A percentile compares a stretch with the other conserved stretches of the same genome.
These are phyloP conservation scores for Opisthocomus hoazin DNA, from an alignment of 2,113 vertebrate genomes.

Conservation along the genomic window DNA sequence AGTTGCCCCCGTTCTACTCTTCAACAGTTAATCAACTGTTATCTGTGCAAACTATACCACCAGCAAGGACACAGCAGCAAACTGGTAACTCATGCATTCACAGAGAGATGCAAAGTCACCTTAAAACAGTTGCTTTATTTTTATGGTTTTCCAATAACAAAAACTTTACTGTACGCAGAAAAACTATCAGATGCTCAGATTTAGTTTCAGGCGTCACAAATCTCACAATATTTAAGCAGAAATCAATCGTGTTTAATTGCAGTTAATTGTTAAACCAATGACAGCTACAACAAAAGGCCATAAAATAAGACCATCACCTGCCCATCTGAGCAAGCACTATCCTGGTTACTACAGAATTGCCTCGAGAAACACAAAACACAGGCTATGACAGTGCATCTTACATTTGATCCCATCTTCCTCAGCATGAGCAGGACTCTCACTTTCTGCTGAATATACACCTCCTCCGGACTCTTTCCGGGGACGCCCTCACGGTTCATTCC, in stretches of 20 bases:
- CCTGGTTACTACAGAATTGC: neutral
- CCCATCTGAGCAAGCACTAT: neutral
- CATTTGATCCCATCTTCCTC: conserved; percentile 99
- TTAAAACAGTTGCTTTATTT: neutral
- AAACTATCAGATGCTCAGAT: neutral
- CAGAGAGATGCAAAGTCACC: neutral
- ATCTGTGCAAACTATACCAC: neutral
- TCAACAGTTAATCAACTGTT: neutral
- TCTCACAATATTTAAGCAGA: neutral
- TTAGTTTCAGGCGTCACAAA: neutral
- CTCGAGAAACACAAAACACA: neutral
- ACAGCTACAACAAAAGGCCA: neutral
- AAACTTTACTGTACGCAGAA: neutral
- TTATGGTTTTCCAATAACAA: neutral
- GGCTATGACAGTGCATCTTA: conserved; percentile 58
- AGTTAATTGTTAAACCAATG: neutral
- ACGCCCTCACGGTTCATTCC: conserved; percentile 98
- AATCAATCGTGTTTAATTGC: neutral
- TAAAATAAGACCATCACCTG: neutral
- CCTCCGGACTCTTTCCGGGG: conserved; percentile 97
- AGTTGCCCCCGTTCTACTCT: neutral
- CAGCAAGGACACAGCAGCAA: neutral
- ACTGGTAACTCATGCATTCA: fast-evolving
- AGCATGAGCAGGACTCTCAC: conserved; percentile 98
- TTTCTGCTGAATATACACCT: conserved; percentile 99